phyloP scores from a whole-genome alignment of 2,797 vertebrate genomes.

The Trematomus bernacchii region DNA sequence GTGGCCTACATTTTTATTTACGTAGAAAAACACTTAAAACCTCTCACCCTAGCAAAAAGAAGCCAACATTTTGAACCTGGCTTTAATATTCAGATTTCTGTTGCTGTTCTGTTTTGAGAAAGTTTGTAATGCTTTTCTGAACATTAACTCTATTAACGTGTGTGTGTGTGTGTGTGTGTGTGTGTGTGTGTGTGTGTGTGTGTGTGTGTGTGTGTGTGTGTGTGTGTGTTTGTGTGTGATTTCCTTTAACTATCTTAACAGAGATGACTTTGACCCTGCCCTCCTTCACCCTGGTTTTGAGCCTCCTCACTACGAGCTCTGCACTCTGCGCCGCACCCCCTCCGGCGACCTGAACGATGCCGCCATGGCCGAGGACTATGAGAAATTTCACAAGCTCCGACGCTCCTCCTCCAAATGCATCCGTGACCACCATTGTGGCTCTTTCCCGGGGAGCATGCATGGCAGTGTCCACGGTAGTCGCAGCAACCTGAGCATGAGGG shows the following conservation, averaged over 20 bases:
- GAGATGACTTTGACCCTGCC: slow-evolving; percentile 93
- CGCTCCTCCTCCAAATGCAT: slow-evolving; percentile 95
- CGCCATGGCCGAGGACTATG: slow-evolving; percentile 90
- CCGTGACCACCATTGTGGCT: slow-evolving; percentile 97
- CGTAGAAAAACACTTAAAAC: too few species aligned
- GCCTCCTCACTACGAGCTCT: slow-evolving; percentile 97
- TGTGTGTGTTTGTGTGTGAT: neutral
- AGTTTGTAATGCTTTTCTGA: slow-evolving; percentile 2
- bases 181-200: neutral
- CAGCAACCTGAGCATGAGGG: slow-evolving; percentile 82
- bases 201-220: neutral
- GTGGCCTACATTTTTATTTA: too few species aligned
- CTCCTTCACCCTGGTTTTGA: slow-evolving; percentile 95
- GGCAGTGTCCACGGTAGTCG: slow-evolving; percentile 75
- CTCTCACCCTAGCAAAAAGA: too few species aligned
- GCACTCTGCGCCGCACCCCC: slow-evolving; percentile 88
- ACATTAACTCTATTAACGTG: neutral
- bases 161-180: neutral
- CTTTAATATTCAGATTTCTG: too few species aligned
- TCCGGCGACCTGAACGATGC: slow-evolving; percentile 86
- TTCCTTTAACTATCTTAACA: slow-evolving; percentile 58
- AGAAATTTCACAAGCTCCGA: slow-evolving; percentile 92
- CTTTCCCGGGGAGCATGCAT: slow-evolving; percentile 88
- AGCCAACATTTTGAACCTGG: too few species aligned
- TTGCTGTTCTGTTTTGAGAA: neutral